These are phyloP conservation scores for Diarsia dahlii DNA, from an alignment of 2,888 invertebrate genomes.

Conservation along the genomic window DNA sequence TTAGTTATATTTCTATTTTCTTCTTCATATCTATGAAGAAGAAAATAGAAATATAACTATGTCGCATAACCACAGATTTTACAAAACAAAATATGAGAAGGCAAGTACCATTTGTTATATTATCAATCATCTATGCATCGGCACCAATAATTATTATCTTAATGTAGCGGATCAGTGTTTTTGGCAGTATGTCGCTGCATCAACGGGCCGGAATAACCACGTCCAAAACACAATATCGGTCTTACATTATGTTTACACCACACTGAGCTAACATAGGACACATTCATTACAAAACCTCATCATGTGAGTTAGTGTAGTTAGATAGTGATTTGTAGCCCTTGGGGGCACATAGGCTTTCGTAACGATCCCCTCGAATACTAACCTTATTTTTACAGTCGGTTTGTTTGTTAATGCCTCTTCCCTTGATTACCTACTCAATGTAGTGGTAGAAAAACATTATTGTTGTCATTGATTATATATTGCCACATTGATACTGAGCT, in stretches of 20 bases:
- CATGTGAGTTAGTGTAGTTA: conserved; percentile 70
- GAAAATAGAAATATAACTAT: no score
- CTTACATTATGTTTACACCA: conserved; percentile 54
- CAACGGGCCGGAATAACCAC: conserved; percentile 43
- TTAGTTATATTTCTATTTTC: no score
- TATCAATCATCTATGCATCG: not conserved
- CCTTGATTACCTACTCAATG: conserved; percentile 9
- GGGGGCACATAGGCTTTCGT: conserved; percentile 68
- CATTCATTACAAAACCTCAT: conserved; percentile 74
- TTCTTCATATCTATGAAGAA: no score
- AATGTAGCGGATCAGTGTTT: conserved; percentile 25
- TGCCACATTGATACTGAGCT: not conserved
- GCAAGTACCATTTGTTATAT: not conserved
- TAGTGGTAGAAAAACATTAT: not conserved
- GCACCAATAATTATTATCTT: conserved; percentile 27
- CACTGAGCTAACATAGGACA: conserved; percentile 59
- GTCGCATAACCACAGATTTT: not conserved
- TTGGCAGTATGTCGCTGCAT: conserved; percentile 38
- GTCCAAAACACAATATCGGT: conserved; percentile 55
- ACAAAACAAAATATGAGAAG: not conserved
- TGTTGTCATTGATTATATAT: conserved; percentile 1
- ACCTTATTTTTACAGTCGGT: conserved; percentile 56
- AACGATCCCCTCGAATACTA: conserved; percentile 60
- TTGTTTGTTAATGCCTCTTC: conserved; percentile 29
- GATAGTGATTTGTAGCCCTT: conserved; percentile 72